These are phyloP conservation scores for Tetranychus piercei DNA, from an alignment of 2,888 invertebrate genomes.

Conservation along the genomic window DNA sequence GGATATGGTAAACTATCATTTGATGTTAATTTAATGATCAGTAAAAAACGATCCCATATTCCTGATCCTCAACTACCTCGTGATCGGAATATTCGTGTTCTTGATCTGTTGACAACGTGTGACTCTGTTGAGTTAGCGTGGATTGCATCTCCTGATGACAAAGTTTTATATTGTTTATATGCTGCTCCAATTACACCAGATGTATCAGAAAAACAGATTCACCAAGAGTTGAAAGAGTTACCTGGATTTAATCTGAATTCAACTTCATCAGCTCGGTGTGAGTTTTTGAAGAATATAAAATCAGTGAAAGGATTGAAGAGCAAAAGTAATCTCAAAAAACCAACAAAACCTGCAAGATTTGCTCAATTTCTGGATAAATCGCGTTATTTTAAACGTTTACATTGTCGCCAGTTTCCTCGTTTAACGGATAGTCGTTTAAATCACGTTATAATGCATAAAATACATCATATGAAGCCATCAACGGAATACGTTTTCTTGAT, in stretches of 20 bases:
- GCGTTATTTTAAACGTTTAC: not conserved
- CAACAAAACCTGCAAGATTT: too few species aligned
- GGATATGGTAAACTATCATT: not conserved
- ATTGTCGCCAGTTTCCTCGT: not conserved
- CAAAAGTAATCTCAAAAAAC: too few species aligned
- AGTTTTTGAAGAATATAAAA: not conserved
- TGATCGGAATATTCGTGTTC: slow-evolving; percentile 30
- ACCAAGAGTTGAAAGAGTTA: not conserved
- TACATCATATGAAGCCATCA: not conserved
- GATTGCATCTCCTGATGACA: slow-evolving; percentile 29
- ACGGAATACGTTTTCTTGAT: not conserved
- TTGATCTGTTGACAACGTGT: slow-evolving; percentile 30
- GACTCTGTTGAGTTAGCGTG: slow-evolving; percentile 32
- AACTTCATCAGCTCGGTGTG: not conserved
- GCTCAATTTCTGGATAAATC: not conserved
- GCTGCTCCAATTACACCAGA: not conserved
- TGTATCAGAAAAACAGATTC: not conserved
- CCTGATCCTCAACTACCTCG: slow-evolving; percentile 30
- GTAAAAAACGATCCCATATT: slow-evolving; percentile 24
- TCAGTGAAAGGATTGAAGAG: too few species aligned
- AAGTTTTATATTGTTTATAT: slow-evolving; percentile 32
- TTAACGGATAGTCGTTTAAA: not conserved
- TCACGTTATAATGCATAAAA: not conserved
- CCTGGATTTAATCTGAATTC: not conserved
- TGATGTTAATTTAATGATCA: slow-evolving; percentile 19